These are phyloP conservation scores for Eupithecia inturbata DNA, from an alignment of 2,888 invertebrate genomes.

Conservation along the genomic window DNA sequence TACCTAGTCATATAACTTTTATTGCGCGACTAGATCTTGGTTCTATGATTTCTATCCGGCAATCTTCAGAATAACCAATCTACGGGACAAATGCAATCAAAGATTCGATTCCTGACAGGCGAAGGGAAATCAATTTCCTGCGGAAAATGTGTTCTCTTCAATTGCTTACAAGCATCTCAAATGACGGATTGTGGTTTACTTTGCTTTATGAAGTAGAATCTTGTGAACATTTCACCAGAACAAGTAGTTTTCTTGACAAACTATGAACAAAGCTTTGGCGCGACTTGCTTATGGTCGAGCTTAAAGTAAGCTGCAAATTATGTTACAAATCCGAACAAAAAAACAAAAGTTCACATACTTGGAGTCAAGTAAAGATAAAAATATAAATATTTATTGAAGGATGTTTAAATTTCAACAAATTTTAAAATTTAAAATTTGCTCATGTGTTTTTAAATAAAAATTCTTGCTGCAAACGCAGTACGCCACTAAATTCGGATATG, in stretches of 20 bases:
- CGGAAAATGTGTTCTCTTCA: conserved; percentile 33
- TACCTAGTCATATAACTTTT: background rate
- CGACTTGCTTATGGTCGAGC: background rate
- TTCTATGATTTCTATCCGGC: background rate
- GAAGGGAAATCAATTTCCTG: conserved; percentile 34
- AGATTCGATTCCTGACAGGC: conserved; percentile 30
- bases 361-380: no score
- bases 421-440: no score
- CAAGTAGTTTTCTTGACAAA: background rate
- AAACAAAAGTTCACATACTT: no score
- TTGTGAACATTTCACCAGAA: background rate
- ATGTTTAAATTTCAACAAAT: no score
- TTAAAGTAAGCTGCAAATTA: no score
- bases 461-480: background rate
- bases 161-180: conserved; percentile 23
- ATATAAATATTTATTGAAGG: no score
- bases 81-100: conserved; percentile 27
- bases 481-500: background rate
- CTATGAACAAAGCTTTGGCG: background rate
- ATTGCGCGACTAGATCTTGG: background rate
- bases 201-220: background rate
- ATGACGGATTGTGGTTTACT: conserved; percentile 16
- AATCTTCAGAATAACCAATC: conserved; percentile 17
- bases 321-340: no score
- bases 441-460: no score